These are phyloP conservation scores for Apis laboriosa DNA, from an alignment of 1,140 invertebrate species.

Conservation along the genomic window DNA sequence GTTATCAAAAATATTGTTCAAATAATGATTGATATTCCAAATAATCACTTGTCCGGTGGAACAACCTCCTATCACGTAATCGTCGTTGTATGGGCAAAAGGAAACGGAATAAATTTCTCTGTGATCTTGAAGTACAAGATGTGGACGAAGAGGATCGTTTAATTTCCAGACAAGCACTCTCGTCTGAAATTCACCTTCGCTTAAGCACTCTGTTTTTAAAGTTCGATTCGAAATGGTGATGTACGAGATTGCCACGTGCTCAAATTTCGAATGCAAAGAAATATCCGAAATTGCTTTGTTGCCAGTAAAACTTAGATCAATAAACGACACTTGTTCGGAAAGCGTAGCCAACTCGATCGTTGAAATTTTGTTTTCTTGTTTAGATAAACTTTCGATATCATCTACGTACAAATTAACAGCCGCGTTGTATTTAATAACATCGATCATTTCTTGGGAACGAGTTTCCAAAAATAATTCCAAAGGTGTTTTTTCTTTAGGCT, in stretches of 20 bases:
- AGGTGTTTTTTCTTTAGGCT: conserved; percentile 9
- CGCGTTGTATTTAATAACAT: conserved; percentile 81
- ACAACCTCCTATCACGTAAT: conserved; percentile 86
- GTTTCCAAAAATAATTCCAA: conserved; percentile 63
- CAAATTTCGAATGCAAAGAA: conserved; percentile 85
- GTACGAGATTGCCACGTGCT: conserved; percentile 85
- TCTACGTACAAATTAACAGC: conserved; percentile 84
- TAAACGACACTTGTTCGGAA: conserved; percentile 82
- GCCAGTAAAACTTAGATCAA: conserved; percentile 81
- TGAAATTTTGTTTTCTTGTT: conserved; percentile 17
- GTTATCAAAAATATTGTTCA: background rate
- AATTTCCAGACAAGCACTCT: conserved; percentile 86
- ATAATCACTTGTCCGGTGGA: conserved; percentile 86
- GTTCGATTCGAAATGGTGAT: conserved; percentile 62
- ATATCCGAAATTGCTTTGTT: conserved; percentile 83
- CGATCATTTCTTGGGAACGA: conserved; percentile 59
- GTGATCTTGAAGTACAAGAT: conserved; percentile 84
- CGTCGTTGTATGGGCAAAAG: conserved; percentile 85
- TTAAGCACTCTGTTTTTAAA: background rate
- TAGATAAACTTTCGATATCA: conserved; percentile 82
- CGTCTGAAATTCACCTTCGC: conserved; percentile 18
- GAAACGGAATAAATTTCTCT: conserved; percentile 83
- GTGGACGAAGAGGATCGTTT: conserved; percentile 84
- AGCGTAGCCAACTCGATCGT: conserved; percentile 71
- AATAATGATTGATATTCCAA: conserved; percentile 82